phyloP scores from a whole-genome alignment of 2,113 vertebrate species.

The Meles meles region DNA sequence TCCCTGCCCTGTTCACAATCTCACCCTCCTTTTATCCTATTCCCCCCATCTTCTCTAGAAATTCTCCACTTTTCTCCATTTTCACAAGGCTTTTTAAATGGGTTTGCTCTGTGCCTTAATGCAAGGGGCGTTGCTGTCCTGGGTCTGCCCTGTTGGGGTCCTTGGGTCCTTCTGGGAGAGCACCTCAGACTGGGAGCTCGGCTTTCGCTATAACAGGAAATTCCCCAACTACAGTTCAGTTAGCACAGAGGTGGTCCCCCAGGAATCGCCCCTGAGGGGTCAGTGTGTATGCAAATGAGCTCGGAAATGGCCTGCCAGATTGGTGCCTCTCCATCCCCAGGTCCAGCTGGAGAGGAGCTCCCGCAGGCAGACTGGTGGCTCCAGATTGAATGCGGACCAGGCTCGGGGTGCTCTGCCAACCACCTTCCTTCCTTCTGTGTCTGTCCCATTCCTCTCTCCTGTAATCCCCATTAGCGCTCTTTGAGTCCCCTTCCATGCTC shows the following conservation, averaged over 20 bases:
- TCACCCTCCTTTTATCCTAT: not conserved
- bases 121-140: not conserved
- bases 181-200: not conserved
- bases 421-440: not conserved
- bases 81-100: not conserved
- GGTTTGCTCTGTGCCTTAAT: not conserved
- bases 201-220: not conserved
- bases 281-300: not conserved
- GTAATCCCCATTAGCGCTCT: not conserved
- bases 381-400: not conserved
- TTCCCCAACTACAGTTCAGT: not conserved
- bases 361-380: accelerated
- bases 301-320: not conserved
- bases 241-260: not conserved
- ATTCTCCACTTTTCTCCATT: not conserved
- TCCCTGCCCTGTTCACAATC: not conserved
- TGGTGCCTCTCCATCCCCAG: not conserved
- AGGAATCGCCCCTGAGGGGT: not conserved
- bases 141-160: not conserved
- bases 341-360: not conserved
- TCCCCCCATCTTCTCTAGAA: not conserved
- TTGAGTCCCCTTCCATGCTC: not conserved
- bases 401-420: not conserved
- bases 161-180: not conserved
- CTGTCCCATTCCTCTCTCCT: not conserved